Evolutionary conservation across 2,113 vertebrate genomes (phyloP), one percentile per base, ranked within the genome.

Genomic region (Lophura nycthemera): DNA sequence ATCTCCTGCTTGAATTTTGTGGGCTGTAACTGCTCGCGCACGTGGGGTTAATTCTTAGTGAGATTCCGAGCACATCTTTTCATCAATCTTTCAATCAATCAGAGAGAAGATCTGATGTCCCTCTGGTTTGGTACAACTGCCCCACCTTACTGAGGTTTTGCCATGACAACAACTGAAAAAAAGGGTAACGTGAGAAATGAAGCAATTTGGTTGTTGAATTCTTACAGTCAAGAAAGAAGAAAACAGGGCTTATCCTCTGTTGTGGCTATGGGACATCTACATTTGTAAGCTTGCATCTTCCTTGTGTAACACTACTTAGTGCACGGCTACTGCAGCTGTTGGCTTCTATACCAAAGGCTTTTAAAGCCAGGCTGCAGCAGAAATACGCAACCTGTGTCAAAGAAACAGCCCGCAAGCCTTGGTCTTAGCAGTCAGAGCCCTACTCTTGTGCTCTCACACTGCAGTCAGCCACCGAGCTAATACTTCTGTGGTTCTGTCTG

Each of bases 131-230:
- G n/a, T 64, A 83, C 42, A 89, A 30, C 11, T 54, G 27, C 13
- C 25, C 15, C 0, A 0, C 59, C 30, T 82, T 45, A 77, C 56
- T 21, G 15, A 43, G 38, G 70, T 67, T 94, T 94, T 90, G 76
- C 91, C 88, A 88, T 88, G 69, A 80, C 88, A 94, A 95, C 75
- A 89, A 69, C 48, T 60, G 61, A 50, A 89, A 32, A 32, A 84
- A 88, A 74, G 43, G 22, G 7, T 67, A 82, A 87, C 25, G 59
- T 1, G 2, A 71, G 30, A 89, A 90, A 74, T 21, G 30, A 91
- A 90, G 70, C 10, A 4, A 69, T 54, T 34, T 52, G 72, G 64
- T 71, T 89, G 61, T 84, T 0, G 0, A 52, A 61, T 78, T 86
- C 57, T 75, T 75, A 54, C 30, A 61, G 9, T 45, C 16, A 36